These are phyloP conservation scores for Cyanoramphus novaezelandiae DNA, from an alignment of 2,113 vertebrate genomes.

Conservation along the genomic window DNA sequence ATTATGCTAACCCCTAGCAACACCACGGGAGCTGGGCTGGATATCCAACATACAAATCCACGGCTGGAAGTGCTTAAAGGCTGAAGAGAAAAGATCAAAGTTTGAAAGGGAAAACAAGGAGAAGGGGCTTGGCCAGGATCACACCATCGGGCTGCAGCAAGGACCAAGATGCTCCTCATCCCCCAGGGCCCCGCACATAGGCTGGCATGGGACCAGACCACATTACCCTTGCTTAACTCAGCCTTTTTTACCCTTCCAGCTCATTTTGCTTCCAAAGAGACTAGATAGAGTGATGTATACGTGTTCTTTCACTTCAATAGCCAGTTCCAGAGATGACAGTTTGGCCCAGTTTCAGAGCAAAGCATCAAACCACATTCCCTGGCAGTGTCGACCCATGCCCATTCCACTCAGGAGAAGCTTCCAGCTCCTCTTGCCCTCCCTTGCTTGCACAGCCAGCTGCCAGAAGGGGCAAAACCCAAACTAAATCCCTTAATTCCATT, in stretches of 20 bases:
- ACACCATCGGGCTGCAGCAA: neutral
- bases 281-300: fast-evolving
- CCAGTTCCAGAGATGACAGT: neutral
- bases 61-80: conserved; percentile 31
- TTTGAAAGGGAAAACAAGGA: neutral
- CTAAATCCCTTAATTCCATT: neutral
- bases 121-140: neutral
- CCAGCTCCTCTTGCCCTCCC: neutral
- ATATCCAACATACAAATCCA: conserved; percentile 20
- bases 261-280: neutral
- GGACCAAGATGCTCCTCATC: neutral
- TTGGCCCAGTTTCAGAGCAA: neutral
- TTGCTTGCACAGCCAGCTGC: neutral
- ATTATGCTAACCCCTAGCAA: conserved; percentile 29
- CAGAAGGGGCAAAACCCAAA: neutral
- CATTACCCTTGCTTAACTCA: neutral
- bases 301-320: neutral
- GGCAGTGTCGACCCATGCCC: neutral
- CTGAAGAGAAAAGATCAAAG: conserved; percentile 57
- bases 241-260: neutral
- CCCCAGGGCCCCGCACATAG: neutral
- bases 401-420: neutral
- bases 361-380: neutral
- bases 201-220: fast-evolving
- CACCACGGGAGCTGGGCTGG: conserved; percentile 7